Evolutionary conservation across 2,113 vertebrate genomes (phyloP).

Genomic region (Protomyctophum bolini): DNA sequence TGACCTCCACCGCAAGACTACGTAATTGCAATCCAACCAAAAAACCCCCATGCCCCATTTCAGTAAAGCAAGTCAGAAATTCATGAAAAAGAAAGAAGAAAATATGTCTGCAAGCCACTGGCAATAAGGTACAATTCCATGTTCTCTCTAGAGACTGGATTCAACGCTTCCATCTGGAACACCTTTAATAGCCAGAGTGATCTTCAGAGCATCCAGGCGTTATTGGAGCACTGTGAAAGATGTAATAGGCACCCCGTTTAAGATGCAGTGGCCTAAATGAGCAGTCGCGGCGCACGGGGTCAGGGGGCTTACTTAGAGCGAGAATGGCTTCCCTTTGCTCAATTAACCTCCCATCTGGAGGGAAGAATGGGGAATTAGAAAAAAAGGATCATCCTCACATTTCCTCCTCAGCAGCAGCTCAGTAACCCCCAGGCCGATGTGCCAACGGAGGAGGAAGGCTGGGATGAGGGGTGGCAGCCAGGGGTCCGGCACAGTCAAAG

Average conservation of each 20-base stretch:
- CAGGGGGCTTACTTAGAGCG: constrained; percentile 49
- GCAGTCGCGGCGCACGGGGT: constrained; percentile 42
- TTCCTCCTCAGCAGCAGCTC: constrained; percentile 50
- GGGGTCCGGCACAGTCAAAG: constrained; percentile 48
- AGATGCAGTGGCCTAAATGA: constrained; percentile 49
- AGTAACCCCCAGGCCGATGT: constrained; percentile 34
- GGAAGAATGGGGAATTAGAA: constrained; percentile 49
- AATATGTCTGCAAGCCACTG: neutral
- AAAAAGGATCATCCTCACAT: constrained; percentile 49
- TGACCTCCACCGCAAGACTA: too few species aligned
- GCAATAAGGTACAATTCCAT: constrained; percentile 20
- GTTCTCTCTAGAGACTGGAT: constrained; percentile 21
- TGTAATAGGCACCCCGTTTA: constrained; percentile 46
- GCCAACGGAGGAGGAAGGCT: constrained; percentile 51
- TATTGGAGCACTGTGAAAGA: constrained; percentile 34
- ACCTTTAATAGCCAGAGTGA: constrained; percentile 16
- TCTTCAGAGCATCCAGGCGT: constrained; percentile 27
- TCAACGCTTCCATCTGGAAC: neutral
- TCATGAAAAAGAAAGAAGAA: too few species aligned
- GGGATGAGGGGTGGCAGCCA: constrained; percentile 40
- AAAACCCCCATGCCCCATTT: too few species aligned
- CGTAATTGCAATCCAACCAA: too few species aligned
- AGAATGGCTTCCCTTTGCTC: constrained; percentile 62
- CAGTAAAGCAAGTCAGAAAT: too few species aligned
- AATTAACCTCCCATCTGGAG: constrained; percentile 77